Evolutionary conservation across 1,140 invertebrate genomes (phyloP).

Genomic region (Tetramorium simillimum): DNA sequence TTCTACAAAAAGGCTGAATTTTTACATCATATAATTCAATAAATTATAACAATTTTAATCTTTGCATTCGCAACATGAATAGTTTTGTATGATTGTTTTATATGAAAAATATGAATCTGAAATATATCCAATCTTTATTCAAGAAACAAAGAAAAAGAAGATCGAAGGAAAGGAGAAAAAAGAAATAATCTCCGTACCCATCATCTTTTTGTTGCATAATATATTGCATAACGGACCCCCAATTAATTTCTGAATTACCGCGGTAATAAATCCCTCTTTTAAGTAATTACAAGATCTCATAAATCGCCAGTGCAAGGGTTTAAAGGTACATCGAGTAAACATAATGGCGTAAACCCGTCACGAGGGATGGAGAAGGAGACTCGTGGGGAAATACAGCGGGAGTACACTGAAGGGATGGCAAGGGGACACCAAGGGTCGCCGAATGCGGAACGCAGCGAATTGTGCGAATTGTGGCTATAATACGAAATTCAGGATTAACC

Average conservation of each 20-base stretch:
- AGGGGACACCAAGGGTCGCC: conserved; percentile 54
- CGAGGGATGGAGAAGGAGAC: conserved; percentile 28
- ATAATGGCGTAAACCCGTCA: conserved; percentile 30
- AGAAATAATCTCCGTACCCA: not conserved
- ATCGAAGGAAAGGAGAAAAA: not conserved
- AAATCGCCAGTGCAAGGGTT: conserved; percentile 5
- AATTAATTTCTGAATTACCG: conserved; percentile 14
- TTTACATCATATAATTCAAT: not conserved
- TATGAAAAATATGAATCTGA: not conserved
- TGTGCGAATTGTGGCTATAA: conserved; percentile 73
- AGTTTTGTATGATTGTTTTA: not conserved
- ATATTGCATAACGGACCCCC: not conserved
- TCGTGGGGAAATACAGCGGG: not conserved
- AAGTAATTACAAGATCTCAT: conserved; percentile 36
- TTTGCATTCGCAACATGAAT: not conserved
- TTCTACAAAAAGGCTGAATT: not conserved
- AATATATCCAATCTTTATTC: not conserved
- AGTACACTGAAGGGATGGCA: conserved; percentile 22
- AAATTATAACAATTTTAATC: not conserved
- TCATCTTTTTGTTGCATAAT: not conserved
- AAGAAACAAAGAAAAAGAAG: not conserved
- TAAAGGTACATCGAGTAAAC: conserved; percentile 40
- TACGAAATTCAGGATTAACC: conserved; percentile 74
- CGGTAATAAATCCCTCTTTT: conserved; percentile 13
- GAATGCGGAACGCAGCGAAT: conserved; percentile 63